Conservation (phyloP, 2,797 vertebrate species). For the Silurus lanzhouensis region DNA sequence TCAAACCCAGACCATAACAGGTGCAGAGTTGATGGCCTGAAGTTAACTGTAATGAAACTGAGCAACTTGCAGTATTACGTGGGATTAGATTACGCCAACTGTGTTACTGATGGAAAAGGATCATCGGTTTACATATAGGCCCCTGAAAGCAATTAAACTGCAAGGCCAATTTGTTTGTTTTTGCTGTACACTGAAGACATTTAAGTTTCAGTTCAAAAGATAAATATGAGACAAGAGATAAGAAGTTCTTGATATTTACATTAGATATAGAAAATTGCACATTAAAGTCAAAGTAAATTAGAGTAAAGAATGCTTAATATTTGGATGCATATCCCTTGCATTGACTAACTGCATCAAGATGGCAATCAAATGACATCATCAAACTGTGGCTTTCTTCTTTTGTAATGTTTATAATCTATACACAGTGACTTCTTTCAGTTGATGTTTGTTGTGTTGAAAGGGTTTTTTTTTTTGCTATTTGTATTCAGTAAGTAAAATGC, state of each 20-base stretch:
- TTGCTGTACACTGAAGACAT: background rate
- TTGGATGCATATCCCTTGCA: background rate
- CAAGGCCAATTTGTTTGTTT: background rate
- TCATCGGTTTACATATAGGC: background rate
- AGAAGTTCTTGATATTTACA: background rate
- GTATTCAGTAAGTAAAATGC: too few relatives aligned
- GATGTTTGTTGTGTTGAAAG: too few relatives aligned
- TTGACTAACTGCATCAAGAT: background rate
- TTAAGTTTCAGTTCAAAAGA: background rate
- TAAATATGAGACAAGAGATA: background rate
- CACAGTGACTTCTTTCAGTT: too few relatives aligned
- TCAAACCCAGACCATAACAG: conserved; percentile 62
- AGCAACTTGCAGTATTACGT: conserved; percentile 17
- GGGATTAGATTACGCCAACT: conserved; percentile 29
- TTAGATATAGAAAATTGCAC: too few relatives aligned
- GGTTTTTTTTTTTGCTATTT: too few relatives aligned
- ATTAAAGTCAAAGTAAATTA: background rate
- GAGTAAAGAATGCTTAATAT: background rate
- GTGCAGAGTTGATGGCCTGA: conserved; percentile 68
- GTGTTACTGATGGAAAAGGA: background rate
- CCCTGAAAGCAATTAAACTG: background rate
- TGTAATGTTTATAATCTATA: too few relatives aligned
- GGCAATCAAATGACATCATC: background rate
- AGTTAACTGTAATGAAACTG: conserved; percentile 44
- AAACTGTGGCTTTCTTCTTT: too few relatives aligned